These are phyloP conservation scores for Pipa parva DNA, from an alignment of 2,113 vertebrate genomes.

Conservation along the genomic window DNA sequence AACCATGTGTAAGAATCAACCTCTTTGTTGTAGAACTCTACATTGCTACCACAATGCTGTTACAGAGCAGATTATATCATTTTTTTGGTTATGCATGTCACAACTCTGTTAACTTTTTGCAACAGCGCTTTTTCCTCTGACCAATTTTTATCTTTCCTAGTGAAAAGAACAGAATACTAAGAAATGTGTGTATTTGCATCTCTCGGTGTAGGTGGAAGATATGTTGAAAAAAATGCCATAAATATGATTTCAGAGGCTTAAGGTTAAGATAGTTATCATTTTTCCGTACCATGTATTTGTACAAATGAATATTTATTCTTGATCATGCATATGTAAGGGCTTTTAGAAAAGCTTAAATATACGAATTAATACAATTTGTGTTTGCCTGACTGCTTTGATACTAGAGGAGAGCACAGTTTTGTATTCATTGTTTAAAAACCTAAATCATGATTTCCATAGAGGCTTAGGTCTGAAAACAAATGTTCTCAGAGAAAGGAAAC, in stretches of 20 bases:
- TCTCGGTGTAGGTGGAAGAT: too few relatives aligned
- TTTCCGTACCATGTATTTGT: slow-evolving; percentile 3
- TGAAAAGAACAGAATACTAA: too few relatives aligned
- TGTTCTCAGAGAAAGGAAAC: slow-evolving; percentile 31
- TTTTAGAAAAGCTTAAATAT: slow-evolving; percentile 2
- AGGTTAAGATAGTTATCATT: slow-evolving; percentile 4
- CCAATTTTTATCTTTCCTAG: too few relatives aligned
- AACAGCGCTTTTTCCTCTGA: too few relatives aligned
- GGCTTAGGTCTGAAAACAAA: slow-evolving; percentile 27
- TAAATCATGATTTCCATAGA: slow-evolving; percentile 30
- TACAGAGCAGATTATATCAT: too few relatives aligned
- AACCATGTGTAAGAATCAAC: too few relatives aligned
- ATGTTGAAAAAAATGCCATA: slow-evolving; percentile 1
- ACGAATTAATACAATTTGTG: slow-evolving; percentile 8
- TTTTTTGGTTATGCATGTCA: too few relatives aligned
- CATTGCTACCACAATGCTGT: too few relatives aligned
- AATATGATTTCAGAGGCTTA: slow-evolving; percentile 3
- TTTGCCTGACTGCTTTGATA: slow-evolving; percentile 30
- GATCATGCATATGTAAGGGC: slow-evolving; percentile 1
- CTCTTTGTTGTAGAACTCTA: too few relatives aligned
- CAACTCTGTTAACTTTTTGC: too few relatives aligned
- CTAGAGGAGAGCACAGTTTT: slow-evolving; percentile 17
- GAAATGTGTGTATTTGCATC: too few relatives aligned
- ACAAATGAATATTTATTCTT: slow-evolving; percentile 12
- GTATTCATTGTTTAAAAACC: slow-evolving; percentile 28